Evolutionary conservation across 2,888 invertebrate genomes (phyloP).

Genomic region (Bombyx huttoni): DNA sequence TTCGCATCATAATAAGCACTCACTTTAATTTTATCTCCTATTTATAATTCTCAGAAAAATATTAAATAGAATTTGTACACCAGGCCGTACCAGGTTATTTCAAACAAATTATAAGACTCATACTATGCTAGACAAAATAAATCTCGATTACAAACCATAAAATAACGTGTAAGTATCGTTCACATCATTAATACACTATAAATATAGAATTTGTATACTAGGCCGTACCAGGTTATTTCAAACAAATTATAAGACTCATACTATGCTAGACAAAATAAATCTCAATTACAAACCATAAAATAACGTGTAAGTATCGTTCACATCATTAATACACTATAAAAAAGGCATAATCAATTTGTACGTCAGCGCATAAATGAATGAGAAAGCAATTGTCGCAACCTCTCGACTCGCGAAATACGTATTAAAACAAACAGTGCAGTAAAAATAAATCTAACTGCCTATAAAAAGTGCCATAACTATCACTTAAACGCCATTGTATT

Average conservation of each 20-base stretch:
- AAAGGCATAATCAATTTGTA: constrained; percentile 23
- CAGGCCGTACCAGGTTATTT: too few relatives aligned
- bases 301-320: constrained; percentile 19
- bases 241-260: too few relatives aligned
- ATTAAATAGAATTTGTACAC: too few relatives aligned
- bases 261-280: constrained; percentile 11
- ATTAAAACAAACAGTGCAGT: constrained; percentile 71
- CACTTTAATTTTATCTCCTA: too few relatives aligned
- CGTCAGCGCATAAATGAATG: constrained; percentile 36
- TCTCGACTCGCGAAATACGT: constrained; percentile 58
- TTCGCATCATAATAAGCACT: too few relatives aligned
- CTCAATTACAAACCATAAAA: constrained; percentile 17
- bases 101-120: too few relatives aligned
- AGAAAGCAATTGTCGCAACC: constrained; percentile 49
- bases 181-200: constrained; percentile 20
- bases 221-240: too few relatives aligned
- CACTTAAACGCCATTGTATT: constrained; percentile 67
- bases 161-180: constrained; percentile 19
- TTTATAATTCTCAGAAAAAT: too few relatives aligned
- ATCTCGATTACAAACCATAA: constrained; percentile 17
- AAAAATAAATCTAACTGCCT: constrained; percentile 73
- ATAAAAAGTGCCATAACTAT: constrained; percentile 73
- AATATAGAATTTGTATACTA: too few relatives aligned
- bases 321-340: constrained; percentile 20
- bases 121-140: constrained; percentile 9